Conservation (phyloP, 2,888 invertebrate species). For the Pseudolycoriella hygida region DNA sequence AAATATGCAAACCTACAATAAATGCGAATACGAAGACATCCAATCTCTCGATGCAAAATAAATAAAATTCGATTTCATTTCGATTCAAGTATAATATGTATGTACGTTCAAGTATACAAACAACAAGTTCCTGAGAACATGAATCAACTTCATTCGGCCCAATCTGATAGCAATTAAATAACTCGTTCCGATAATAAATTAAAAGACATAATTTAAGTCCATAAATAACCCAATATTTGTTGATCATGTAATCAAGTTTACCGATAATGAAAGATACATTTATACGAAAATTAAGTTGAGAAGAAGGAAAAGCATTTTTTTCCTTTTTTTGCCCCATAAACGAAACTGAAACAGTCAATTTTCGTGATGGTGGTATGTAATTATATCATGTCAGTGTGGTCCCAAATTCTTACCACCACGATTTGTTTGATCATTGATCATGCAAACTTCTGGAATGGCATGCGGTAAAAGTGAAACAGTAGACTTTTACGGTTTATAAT, state of each 20-base stretch:
- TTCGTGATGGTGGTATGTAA: constrained; percentile 1
- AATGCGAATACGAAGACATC: too few relatives aligned
- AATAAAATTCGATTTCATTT: too few relatives aligned
- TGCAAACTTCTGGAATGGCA: too few relatives aligned
- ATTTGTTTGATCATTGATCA: background rate
- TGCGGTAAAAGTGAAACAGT: too few relatives aligned
- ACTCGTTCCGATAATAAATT: background rate
- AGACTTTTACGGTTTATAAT: too few relatives aligned
- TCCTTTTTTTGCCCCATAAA: too few relatives aligned
- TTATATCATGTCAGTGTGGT: constrained; percentile 3
- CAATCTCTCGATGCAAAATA: too few relatives aligned
- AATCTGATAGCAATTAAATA: background rate
- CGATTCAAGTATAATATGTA: too few relatives aligned
- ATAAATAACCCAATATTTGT: constrained; percentile 1
- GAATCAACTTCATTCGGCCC: too few relatives aligned
- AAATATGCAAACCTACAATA: too few relatives aligned
- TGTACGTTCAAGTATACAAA: too few relatives aligned
- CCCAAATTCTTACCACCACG: background rate
- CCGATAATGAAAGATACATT: background rate
- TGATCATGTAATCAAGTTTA: constrained; percentile 1
- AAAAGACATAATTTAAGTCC: background rate
- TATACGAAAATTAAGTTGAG: background rate
- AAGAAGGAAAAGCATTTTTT: background rate
- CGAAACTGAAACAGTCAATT: background rate
- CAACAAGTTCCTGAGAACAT: too few relatives aligned